A percentile compares a stretch with the other conserved stretches of the same genome.
These are phyloP conservation scores for Choloepus hoffmanni DNA, from an alignment of 2,113 vertebrate genomes.

Conservation along the genomic window DNA sequence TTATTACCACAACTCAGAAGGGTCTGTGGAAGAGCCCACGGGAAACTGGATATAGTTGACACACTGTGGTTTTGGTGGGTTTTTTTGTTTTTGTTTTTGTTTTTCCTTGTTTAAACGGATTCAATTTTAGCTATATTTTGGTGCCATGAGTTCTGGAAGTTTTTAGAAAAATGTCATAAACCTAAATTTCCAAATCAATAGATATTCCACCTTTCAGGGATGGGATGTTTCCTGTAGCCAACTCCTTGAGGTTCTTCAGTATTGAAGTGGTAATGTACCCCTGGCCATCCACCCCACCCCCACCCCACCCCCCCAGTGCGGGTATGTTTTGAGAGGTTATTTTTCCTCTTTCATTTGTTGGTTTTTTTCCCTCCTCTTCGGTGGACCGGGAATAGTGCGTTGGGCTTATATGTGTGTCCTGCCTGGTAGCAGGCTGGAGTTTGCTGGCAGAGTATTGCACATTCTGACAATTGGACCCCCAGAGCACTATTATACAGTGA, in stretches of 20 bases:
- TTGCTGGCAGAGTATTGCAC: neutral
- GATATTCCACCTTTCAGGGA: conserved; percentile 14
- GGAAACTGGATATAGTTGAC: neutral
- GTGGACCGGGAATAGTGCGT: neutral
- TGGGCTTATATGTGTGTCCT: rapidly evolving
- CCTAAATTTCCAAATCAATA: conserved; percentile 61
- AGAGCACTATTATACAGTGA: rapidly evolving
- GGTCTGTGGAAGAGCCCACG: conserved; percentile 9
- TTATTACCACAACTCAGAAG: neutral
- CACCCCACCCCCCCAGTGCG: neutral
- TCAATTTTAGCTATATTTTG: conserved; percentile 54
- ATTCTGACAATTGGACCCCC: neutral
- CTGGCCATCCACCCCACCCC: neutral
- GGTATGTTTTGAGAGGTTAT: conserved; percentile 18
- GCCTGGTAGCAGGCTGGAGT: neutral
- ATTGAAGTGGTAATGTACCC: conserved; percentile 42
- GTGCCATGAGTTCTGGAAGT: conserved; percentile 22
- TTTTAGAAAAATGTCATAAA: conserved; percentile 23
- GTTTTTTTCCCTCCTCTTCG: neutral
- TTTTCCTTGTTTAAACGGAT: neutral
- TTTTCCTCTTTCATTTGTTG: conserved; percentile 5
- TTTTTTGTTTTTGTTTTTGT: neutral
- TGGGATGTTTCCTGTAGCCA: conserved; percentile 54
- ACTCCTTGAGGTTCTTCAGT: conserved; percentile 57
- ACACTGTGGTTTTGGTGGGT: neutral